These are phyloP conservation scores for Notocelia uddmanniana DNA, from an alignment of 2,888 invertebrate genomes.

Conservation along the genomic window DNA sequence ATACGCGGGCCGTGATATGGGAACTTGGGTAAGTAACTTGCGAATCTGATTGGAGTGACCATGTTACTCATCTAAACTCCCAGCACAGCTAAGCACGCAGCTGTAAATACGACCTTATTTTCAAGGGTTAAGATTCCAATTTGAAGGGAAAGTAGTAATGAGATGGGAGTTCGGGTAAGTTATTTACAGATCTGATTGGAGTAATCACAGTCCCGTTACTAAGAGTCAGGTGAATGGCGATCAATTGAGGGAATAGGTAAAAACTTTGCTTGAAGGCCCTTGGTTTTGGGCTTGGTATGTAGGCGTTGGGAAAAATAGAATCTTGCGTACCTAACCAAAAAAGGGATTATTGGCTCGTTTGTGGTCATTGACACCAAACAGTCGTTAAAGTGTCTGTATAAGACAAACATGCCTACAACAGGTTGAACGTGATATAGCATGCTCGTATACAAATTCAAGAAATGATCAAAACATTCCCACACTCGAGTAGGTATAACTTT, in stretches of 20 bases:
- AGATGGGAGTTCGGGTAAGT: constrained; percentile 11
- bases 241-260: constrained; percentile 44
- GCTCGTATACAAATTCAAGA: not conserved
- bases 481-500: not conserved
- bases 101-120: not conserved
- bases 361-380: not conserved
- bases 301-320: not conserved
- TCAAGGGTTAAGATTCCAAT: not conserved
- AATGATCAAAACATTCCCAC: not conserved
- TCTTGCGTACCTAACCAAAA: not conserved
- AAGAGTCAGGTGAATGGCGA: constrained; percentile 40
- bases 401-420: not conserved
- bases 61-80: constrained; percentile 2
- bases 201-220: constrained; percentile 43
- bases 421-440: not conserved
- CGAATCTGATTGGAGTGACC: constrained; percentile 41
- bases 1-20: not conserved
- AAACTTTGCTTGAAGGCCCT: constrained; percentile 29
- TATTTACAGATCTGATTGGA: constrained; percentile 35
- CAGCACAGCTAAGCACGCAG: not conserved
- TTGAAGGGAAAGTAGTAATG: not conserved
- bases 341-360: not conserved
- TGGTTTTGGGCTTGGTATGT: constrained; percentile 5
- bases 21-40: constrained; percentile 5
- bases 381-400: not conserved